Evolutionary conservation across 1,140 invertebrate genomes (phyloP).

Genomic region (Lepidurus arcticus): DNA sequence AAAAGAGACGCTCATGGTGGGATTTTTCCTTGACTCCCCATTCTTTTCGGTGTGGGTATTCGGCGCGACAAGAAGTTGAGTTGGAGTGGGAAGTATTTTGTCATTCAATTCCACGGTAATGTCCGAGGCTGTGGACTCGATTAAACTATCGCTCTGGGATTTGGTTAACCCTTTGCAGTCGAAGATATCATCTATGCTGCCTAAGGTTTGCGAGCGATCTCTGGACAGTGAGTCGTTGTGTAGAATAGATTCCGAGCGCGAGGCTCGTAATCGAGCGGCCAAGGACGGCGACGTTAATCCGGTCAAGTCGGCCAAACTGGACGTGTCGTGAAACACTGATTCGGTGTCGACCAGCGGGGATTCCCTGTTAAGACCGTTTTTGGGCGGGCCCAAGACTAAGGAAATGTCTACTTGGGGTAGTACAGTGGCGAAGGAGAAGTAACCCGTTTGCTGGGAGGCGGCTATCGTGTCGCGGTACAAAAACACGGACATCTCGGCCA

Average conservation of each 20-base stretch:
- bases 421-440: slow-evolving; percentile 64
- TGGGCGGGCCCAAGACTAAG: slow-evolving; percentile 73
- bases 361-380: slow-evolving; percentile 70
- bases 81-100: neutral
- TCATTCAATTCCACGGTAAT: slow-evolving; percentile 24
- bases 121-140: slow-evolving; percentile 32
- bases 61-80: neutral
- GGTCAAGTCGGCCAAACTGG: slow-evolving; percentile 37
- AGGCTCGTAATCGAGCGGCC: slow-evolving; percentile 35
- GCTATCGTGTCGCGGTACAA: slow-evolving; percentile 60
- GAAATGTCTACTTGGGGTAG: slow-evolving; percentile 80
- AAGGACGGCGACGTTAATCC: slow-evolving; percentile 35
- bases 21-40: neutral
- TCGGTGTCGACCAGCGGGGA: slow-evolving; percentile 53
- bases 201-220: slow-evolving; percentile 7
- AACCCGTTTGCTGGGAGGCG: slow-evolving; percentile 47
- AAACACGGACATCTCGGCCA: slow-evolving; percentile 71
- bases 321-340: slow-evolving; percentile 39
- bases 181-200: slow-evolving; percentile 31
- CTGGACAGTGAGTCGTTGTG: slow-evolving; percentile 12
- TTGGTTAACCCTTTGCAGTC: slow-evolving; percentile 36
- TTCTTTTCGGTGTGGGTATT: neutral
- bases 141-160: slow-evolving; percentile 39
- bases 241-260: slow-evolving; percentile 41
- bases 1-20: neutral